A percentile compares a stretch with the other conserved stretches of the same genome.
phyloP scores from a whole-genome alignment of 2,888 invertebrate genomes.

The Germaria angustata region DNA sequence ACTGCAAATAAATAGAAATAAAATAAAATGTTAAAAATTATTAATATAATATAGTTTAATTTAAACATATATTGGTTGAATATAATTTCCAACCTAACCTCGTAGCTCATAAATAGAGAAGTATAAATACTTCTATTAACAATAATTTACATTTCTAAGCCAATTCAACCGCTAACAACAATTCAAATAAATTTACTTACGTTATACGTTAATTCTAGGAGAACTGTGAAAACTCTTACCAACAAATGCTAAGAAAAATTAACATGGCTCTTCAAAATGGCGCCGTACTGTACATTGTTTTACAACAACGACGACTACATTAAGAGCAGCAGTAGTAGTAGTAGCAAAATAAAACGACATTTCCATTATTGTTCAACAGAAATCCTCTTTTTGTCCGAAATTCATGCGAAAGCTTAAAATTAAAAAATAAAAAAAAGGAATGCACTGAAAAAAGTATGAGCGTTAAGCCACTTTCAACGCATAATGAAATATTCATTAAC shows the following conservation, averaged over 20 bases:
- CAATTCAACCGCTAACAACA: constrained; percentile 70
- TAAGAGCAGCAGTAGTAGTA: constrained; percentile 11
- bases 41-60: no score
- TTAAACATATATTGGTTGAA: not conserved
- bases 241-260: constrained; percentile 20
- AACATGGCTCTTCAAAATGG: constrained; percentile 68
- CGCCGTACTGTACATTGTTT: constrained; percentile 56
- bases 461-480: constrained; percentile 68
- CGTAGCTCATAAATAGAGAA: not conserved
- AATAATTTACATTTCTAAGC: constrained; percentile 77
- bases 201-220: constrained; percentile 49
- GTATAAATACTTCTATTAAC: constrained; percentile 69
- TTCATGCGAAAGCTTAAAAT: constrained; percentile 55
- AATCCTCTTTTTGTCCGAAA: constrained; percentile 65
- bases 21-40: no score
- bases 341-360: constrained; percentile 36
- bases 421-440: constrained; percentile 13
- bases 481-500: constrained; percentile 76
- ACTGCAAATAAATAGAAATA: no score
- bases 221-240: constrained; percentile 18
- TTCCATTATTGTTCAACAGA: constrained; percentile 60
- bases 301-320: constrained; percentile 29
- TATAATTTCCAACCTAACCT: not conserved
- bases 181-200: constrained; percentile 71
- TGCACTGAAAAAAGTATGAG: constrained; percentile 41